Evolutionary conservation across 92 coral and sea anemone genomes (phyloP).

Genomic region (Palythoa grandis): DNA sequence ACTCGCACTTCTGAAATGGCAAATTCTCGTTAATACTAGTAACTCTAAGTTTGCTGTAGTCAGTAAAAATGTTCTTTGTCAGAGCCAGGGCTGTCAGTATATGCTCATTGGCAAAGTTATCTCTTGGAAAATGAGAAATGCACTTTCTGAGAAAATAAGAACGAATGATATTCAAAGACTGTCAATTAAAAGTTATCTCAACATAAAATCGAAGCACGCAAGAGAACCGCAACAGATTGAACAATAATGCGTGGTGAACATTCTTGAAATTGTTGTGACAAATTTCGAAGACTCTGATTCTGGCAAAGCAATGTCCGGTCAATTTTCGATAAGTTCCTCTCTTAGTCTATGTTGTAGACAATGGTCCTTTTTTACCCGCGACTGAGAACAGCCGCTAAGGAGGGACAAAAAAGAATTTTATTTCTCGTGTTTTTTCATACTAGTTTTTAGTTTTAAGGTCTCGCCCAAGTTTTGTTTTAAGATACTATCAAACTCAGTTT

Average conservation of each 20-base stretch:
- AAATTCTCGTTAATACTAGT: neutral
- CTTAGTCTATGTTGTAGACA: neutral
- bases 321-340: neutral
- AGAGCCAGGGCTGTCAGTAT: neutral
- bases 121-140: neutral
- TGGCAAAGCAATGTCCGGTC: neutral
- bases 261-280: neutral
- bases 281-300: neutral
- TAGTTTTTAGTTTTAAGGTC: neutral
- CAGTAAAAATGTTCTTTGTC: neutral
- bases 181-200: neutral
- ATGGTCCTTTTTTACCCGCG: neutral
- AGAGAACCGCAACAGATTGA: neutral
- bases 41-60: neutral
- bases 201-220: neutral
- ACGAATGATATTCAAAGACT: neutral
- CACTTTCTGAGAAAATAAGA: neutral
- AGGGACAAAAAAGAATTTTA: neutral
- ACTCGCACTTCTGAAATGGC: neutral
- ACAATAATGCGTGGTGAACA: neutral
- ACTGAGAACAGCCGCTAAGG: neutral
- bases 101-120: neutral
- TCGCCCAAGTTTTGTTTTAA: neutral
- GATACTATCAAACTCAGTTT: constrained; percentile 13
- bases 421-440: neutral